phyloP scores from a whole-genome alignment of 1,140 invertebrate species.

The Sycophila sp. region DNA sequence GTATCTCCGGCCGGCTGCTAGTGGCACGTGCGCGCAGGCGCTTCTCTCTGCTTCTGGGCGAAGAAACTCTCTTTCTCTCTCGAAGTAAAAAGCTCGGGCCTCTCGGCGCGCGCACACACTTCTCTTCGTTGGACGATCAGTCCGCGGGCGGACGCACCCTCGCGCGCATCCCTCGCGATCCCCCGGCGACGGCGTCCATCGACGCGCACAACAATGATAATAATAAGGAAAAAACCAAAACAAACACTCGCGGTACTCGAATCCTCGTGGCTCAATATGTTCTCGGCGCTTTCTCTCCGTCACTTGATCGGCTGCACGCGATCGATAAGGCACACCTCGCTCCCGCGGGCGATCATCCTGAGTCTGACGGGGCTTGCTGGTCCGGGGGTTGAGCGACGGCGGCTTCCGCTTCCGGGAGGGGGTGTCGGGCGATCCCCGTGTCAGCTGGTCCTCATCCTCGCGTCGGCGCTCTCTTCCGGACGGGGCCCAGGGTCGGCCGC shows the following conservation, averaged over 20 bases:
- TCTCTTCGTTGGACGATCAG: no score
- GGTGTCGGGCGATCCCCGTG: no score
- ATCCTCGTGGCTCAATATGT: no score
- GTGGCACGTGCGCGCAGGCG: not conserved
- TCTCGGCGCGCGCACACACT: no score
- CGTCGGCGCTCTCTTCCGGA: not conserved
- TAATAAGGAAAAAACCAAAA: no score
- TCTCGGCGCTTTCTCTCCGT: not conserved
- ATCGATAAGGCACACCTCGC: not conserved
- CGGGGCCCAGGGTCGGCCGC: conserved; percentile 6
- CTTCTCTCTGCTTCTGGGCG: not conserved
- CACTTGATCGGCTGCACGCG: conserved; percentile 4
- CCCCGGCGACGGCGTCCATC: not conserved
- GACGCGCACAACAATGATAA: no score
- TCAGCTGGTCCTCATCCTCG: conserved; percentile 19
- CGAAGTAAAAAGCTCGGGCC: no score
- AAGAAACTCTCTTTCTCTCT: not conserved
- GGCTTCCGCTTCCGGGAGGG: not conserved
- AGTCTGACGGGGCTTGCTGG: no score
- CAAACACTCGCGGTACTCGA: not conserved
- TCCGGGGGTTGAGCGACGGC: not conserved
- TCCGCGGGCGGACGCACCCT: not conserved
- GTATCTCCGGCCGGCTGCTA: not conserved
- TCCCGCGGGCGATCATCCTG: conserved; percentile 12
- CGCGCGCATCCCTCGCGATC: conserved; percentile 6